phyloP scores from a whole-genome alignment of 2,797 vertebrate species.

The Huso huso region DNA sequence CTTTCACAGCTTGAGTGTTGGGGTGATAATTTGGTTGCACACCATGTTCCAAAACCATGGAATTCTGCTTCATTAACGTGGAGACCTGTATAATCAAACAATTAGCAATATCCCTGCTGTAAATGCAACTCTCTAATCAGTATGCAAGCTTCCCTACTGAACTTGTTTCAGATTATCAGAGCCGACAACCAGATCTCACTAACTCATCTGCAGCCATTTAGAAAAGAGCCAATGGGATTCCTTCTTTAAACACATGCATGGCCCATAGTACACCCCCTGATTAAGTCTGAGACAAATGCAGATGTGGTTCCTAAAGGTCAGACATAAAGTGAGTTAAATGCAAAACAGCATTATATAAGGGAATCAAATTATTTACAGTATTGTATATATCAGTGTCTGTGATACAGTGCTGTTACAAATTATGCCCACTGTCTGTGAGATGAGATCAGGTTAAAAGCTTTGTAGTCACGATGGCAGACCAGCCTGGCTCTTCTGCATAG shows the following conservation, averaged over 20 bases:
- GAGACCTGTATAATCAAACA: conserved; percentile 99
- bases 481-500: too few species aligned
- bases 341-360: too few species aligned
- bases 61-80: conserved; percentile 98
- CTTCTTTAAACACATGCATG: conserved; percentile 15
- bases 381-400: too few species aligned
- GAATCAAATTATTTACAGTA: too few species aligned
- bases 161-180: conserved; percentile 56
- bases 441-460: too few species aligned
- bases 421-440: too few species aligned
- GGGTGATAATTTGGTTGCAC: conserved; percentile 96
- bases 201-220: conserved; percentile 32
- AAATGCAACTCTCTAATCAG: conserved; percentile 86
- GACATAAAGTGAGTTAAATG: too few species aligned
- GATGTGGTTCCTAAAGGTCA: too few species aligned
- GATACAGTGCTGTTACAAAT: too few species aligned
- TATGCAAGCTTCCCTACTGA: conserved; percentile 72
- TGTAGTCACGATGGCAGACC: too few species aligned
- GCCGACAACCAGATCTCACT: conserved; percentile 47
- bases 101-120: conserved; percentile 81
- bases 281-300: too few species aligned
- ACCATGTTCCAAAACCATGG: conserved; percentile 92
- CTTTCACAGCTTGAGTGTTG: conserved; percentile 98
- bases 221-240: conserved; percentile 41
- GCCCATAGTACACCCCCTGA: too few species aligned